Evolutionary conservation across 2,888 invertebrate species (phyloP), one percentile per base, ranked within the genome.

Genomic region (Panopea generosa): DNA sequence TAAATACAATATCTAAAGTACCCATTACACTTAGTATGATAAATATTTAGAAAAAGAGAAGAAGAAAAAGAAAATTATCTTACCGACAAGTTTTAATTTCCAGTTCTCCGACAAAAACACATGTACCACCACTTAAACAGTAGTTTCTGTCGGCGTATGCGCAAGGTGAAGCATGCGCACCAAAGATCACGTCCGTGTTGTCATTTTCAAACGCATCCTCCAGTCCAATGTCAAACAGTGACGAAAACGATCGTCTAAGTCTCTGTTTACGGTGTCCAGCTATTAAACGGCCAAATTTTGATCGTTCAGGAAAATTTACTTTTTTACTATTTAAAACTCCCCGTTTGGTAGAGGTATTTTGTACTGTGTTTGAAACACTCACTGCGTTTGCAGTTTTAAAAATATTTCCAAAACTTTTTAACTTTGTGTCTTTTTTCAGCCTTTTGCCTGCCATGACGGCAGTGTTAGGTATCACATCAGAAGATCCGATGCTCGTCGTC

Each of bases 71-170:
- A n/a, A n/a, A n/a, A n/a, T n/a, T 18, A 29, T 76, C 78, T 85
- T 79, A 89, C 89, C 87, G 86, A 83, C 89, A 89, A 3, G 87
- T 87, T 83, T 86, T 88, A 65, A 89, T 85, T 75, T 88, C 87
- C 82, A 89, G 76, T 22, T 86, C 85, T 26, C 75, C 83, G 20
- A 89, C 86, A 72, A 86, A 85, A 18, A 87, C 82, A 67, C 89
- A 88, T 4, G 83, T 84, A 24, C 89, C 89, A 2, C 84, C 85
- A 68, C 88, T 88, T 62, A 87, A 77, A 73, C 89, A 89, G 67
- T 86, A 88, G 66, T 79, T 77, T 61, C 87, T 76, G 74, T 87
- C 85, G n/a, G 66, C 68, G 63, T 73, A 69, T 59, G 74, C 71
- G 74, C 88, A 89, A 6, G 86, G 84, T 38, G 80, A 73, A 18